Evolutionary conservation across 2,888 invertebrate genomes (phyloP), one percentile per base, ranked within the genome.

Genomic region (Cynaeus angustus): DNA sequence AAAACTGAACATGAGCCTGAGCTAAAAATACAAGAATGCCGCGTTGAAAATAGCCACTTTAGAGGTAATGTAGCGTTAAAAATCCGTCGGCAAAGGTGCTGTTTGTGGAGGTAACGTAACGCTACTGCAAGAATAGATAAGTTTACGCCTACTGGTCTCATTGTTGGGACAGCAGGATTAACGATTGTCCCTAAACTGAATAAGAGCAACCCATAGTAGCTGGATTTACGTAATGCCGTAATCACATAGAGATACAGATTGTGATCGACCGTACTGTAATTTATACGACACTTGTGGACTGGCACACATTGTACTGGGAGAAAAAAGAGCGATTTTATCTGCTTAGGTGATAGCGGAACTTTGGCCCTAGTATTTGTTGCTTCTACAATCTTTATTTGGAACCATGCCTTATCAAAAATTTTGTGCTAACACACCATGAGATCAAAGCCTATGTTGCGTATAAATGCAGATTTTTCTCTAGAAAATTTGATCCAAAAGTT

Each of bases 151-250:
- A 21, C 55, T 46, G 55, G 45, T 5, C 12, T 6, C 56, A 45
- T 55, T 66, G 46, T 66, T n/a, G 21, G 28, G 9, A 3, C 52
- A 8, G 26, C 37, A 12, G 66, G 66, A 66, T 66, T 55, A 56
- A 16, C 66, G 21, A 53, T 64, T 64, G 53, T 65, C 55, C 65
- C 28, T 12, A 53, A 55, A 64, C 68, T 68, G 68, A 64, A 68
- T 62, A 68, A 68, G 68, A 68, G 68, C 68, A 68, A 33, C 66
- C 50, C 41, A 46, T 50, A 26, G 41, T 28, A 43, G 37, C 26
- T 26, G 68, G 68, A 68, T 68, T 68, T 68, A 21, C 55, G 62
- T 68, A 68, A 68, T 68, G 46, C 68, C 30, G 26, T 68, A 64
- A 68, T 68, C 46, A 68, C 41, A 68, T 50, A 46, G 62, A 62